phyloP scores from a whole-genome alignment of 2,113 vertebrate genomes.

The Oncorhynchus nerka region DNA sequence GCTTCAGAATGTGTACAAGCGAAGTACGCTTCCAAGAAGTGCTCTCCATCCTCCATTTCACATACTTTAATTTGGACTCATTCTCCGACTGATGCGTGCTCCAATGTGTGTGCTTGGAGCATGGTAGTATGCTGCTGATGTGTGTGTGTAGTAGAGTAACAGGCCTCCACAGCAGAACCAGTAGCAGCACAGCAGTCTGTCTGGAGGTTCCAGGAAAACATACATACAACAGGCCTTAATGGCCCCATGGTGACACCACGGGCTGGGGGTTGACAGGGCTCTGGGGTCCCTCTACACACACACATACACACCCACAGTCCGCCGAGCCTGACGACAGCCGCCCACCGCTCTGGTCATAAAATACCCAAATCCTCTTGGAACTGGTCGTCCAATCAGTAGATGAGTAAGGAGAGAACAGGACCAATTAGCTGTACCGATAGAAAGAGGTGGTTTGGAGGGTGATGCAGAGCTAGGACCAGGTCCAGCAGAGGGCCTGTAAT shows the following conservation, averaged over 20 bases:
- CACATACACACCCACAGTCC: not conserved
- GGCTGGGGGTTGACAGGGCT: conserved; percentile 49
- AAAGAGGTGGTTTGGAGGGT: not conserved
- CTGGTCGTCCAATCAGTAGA: conserved; percentile 40
- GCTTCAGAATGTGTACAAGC: too few relatives aligned
- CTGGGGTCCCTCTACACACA: conserved; percentile 28
- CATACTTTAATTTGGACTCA: too few relatives aligned
- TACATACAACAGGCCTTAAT: conserved; percentile 32
- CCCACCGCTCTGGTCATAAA: not conserved
- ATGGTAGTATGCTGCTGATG: too few relatives aligned
- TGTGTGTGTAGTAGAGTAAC: not conserved
- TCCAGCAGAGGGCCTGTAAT: conserved; percentile 33
- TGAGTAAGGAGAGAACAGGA: conserved; percentile 24
- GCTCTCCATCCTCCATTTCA: too few relatives aligned
- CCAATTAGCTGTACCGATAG: conserved; percentile 32
- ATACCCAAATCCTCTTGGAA: conserved; percentile 29
- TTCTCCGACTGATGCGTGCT: too few relatives aligned
- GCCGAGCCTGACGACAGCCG: conserved; percentile 16
- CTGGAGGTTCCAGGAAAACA: conserved; percentile 31
- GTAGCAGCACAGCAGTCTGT: conserved; percentile 6
- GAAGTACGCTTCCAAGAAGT: too few relatives aligned
- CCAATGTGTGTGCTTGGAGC: too few relatives aligned
- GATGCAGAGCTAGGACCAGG: conserved; percentile 4
- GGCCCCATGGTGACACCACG: conserved; percentile 35
- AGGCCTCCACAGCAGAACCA: conserved; percentile 1